Conservation (phyloP, 2,888 invertebrate genomes). For the Ethmia dodecea region DNA sequence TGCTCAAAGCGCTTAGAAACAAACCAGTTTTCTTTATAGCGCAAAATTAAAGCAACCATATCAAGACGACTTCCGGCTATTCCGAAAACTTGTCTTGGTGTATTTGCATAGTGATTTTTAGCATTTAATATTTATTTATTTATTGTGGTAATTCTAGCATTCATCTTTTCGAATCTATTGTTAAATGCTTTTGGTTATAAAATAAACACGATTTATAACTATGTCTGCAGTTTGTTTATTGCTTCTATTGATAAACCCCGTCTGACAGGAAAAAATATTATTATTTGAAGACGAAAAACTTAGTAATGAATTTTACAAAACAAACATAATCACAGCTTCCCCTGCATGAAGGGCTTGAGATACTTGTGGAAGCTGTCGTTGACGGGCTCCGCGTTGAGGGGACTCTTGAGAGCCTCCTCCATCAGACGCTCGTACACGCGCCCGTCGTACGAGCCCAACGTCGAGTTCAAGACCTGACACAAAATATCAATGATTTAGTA, state of each 20-base stretch:
- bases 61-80: slow-evolving; percentile 55
- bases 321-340: slow-evolving; percentile 74
- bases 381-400: slow-evolving; percentile 87
- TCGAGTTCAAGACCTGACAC: slow-evolving; percentile 78
- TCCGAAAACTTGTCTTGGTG: slow-evolving; percentile 63
- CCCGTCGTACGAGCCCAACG: slow-evolving; percentile 89
- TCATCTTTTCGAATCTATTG: neutral
- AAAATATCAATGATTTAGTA: neutral
- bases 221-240: neutral
- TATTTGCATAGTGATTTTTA: slow-evolving; percentile 40
- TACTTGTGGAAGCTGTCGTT: slow-evolving; percentile 85
- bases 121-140: slow-evolving; percentile 32
- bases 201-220: slow-evolving; percentile 15
- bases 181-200: slow-evolving; percentile 8
- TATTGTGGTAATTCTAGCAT: slow-evolving; percentile 23
- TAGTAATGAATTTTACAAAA: neutral
- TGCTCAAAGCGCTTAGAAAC: slow-evolving; percentile 39
- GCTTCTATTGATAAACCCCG: neutral
- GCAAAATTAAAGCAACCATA: slow-evolving; percentile 44
- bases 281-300: neutral
- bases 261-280: neutral
- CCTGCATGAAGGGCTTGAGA: slow-evolving; percentile 87
- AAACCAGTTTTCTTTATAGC: slow-evolving; percentile 6
- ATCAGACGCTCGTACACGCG: slow-evolving; percentile 89
- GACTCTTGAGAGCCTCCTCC: slow-evolving; percentile 88